A percentile compares a stretch with the other conserved stretches of the same genome.
Evolutionary conservation across 2,888 invertebrate genomes (phyloP).

Genomic region (Acronicta alni): DNA sequence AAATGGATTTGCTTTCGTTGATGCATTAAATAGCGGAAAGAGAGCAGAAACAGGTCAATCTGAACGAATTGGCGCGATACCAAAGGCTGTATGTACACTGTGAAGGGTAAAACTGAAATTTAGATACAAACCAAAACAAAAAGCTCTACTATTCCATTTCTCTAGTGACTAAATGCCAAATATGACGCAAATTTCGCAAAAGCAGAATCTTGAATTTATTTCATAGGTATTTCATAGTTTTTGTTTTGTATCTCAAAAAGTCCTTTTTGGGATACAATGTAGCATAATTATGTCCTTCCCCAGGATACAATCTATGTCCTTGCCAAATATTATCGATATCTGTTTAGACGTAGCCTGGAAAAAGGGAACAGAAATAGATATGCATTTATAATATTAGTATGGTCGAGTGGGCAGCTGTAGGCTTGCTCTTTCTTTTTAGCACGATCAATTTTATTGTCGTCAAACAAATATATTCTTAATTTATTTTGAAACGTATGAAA

Average conservation of each 20-base stretch:
- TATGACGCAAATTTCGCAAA: constrained; percentile 4
- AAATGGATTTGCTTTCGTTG: constrained; percentile 17
- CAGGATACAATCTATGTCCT: no score
- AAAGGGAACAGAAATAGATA: no score
- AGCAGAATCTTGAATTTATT: no score
- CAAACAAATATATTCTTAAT: constrained; percentile 10
- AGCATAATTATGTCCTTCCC: no score
- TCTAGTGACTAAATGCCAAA: constrained; percentile 4
- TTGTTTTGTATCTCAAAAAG: no score
- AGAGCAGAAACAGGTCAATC: background rate
- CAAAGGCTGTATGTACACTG: constrained; percentile 25
- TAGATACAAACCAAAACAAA: constrained; percentile 29
- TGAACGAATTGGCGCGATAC: constrained; percentile 34
- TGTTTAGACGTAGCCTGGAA: no score
- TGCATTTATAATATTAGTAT: no score
- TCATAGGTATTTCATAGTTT: no score
- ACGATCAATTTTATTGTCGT: background rate
- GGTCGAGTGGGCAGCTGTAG: background rate
- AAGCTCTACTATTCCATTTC: constrained; percentile 5
- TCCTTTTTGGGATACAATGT: no score
- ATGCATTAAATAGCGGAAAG: background rate
- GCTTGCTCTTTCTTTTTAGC: background rate
- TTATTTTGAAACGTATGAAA: constrained; percentile 5
- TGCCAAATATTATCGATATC: no score
- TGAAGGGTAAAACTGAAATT: constrained; percentile 34